Evolutionary conservation across 2,113 vertebrate species (phyloP), one percentile per base, ranked within the genome.

Genomic region (Clarias batrachus): DNA sequence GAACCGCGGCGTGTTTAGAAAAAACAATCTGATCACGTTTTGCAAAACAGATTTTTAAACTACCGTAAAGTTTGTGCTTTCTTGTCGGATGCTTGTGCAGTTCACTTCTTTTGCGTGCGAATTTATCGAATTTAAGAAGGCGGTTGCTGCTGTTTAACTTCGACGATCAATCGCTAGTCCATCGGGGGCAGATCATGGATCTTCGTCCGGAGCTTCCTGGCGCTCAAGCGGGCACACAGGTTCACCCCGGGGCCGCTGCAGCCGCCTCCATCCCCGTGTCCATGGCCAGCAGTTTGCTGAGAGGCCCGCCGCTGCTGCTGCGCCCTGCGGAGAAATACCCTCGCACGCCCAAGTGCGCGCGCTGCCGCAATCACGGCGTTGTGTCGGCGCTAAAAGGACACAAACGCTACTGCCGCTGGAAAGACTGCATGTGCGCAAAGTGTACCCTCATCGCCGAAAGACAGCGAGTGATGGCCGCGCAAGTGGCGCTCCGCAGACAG

Each of bases 331-430:
- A 99, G 94, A 99, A 99, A 93, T 99, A 98, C 88, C 98, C 97
- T 57, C 96, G 98, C 89, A 99, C 98, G 33, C 98, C 98, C 33
- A 99, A 99, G 95, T 99, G 98, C 90, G 98, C 98, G 68, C 96
- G 98, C 23, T 99, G 98, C 94, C 94, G 98, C 87, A 99, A 99
- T 92, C 98, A 99, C 93, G 98, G 98, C 0, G 98, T 99, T 79
- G 98, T 99, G 85, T 99, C 98, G 0, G 97, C 97, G 14, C 96
- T 99, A 52, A 99, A 99, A 93, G 98, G 98, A 93, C 98, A 99
- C 95, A 99, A 99, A 91, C 97, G 98, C 90, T 99, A 99, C 94
- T 99, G 98, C 92, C 97, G 98, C 91, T 99, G 98, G 98, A 99
- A 99, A 93, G 98, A 99, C 95, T 99, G 98, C 92, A 96, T 99